Evolutionary conservation across 2,113 vertebrate species (phyloP).

Genomic region (Hystrix brachyura): DNA sequence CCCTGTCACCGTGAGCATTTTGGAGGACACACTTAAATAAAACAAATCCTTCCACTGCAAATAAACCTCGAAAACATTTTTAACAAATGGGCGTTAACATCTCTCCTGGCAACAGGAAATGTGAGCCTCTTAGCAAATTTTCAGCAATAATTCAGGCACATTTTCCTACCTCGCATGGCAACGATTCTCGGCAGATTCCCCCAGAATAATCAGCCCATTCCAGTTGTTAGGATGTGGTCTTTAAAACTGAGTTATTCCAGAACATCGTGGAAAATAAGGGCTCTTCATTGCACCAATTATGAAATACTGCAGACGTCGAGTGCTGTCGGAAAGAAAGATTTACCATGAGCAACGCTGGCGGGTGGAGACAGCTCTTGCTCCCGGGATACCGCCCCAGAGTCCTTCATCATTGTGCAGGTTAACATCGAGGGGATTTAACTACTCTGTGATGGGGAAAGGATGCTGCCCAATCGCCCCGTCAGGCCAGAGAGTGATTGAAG

Average conservation of each 20-base stretch:
- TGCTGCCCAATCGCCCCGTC: background rate
- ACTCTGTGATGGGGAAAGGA: background rate
- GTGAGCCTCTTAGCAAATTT: conserved; percentile 6
- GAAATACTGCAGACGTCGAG: conserved; percentile 8
- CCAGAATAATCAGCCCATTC: conserved; percentile 64
- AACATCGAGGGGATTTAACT: background rate
- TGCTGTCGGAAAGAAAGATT: background rate
- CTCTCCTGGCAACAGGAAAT: background rate
- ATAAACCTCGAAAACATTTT: conserved; percentile 64
- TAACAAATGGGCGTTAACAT: conserved; percentile 49
- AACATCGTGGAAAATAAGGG: conserved; percentile 33
- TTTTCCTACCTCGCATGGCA: background rate
- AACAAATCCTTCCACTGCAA: conserved; percentile 51
- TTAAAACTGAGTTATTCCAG: conserved; percentile 77
- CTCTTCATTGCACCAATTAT: conserved; percentile 69
- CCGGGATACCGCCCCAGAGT: background rate
- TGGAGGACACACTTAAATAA: conserved; percentile 5
- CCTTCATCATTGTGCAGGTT: background rate
- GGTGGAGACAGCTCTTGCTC: background rate
- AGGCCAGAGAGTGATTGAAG: background rate
- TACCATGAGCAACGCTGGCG: background rate
- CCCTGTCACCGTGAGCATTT: rapidly evolving
- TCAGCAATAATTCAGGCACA: conserved; percentile 42
- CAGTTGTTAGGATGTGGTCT: conserved; percentile 64
- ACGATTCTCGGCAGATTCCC: background rate